A percentile compares a stretch with the other conserved stretches of the same genome.
Conservation (phyloP, 2,888 invertebrate genomes). For the Tenodera sinensis region DNA sequence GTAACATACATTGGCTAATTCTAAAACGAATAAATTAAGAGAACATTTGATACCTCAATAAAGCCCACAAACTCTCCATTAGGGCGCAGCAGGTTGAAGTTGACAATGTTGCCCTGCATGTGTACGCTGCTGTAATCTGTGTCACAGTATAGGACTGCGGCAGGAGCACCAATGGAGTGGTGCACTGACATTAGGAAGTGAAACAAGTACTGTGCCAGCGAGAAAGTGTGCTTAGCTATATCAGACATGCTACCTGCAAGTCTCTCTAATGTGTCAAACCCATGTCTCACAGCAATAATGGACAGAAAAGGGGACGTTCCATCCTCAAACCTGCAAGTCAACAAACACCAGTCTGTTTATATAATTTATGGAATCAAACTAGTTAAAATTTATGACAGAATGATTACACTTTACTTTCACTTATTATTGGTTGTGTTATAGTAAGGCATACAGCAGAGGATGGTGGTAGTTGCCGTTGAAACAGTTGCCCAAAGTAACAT, state of each 20-base stretch:
- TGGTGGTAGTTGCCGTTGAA: too few relatives aligned
- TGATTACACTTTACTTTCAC: too few relatives aligned
- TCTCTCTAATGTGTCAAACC: slow-evolving; percentile 69
- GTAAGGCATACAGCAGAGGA: too few relatives aligned
- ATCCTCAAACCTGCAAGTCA: slow-evolving; percentile 78
- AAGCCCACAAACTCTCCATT: slow-evolving; percentile 82
- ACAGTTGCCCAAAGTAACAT: too few relatives aligned
- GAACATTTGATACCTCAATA: slow-evolving; percentile 54
- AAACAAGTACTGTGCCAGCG: slow-evolving; percentile 70
- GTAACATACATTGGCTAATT: too few relatives aligned
- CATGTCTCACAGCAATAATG: slow-evolving; percentile 76
- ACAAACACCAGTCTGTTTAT: slow-evolving; percentile 18
- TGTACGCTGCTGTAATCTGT: slow-evolving; percentile 58
- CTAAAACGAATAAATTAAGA: too few relatives aligned
- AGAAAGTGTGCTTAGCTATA: slow-evolving; percentile 66
- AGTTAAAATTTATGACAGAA: too few relatives aligned
- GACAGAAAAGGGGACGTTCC: slow-evolving; percentile 87
- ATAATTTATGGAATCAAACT: too few relatives aligned
- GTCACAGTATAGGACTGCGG: slow-evolving; percentile 70
- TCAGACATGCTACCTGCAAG: slow-evolving; percentile 62
- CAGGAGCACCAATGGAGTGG: slow-evolving; percentile 69
- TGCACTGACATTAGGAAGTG: slow-evolving; percentile 56
- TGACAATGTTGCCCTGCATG: slow-evolving; percentile 80
- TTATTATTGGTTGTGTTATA: too few relatives aligned
- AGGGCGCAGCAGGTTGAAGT: slow-evolving; percentile 79